Base-by-base conservation (phyloP, 1,140 invertebrate genomes). In the Episyrphus balteatus region DNA sequence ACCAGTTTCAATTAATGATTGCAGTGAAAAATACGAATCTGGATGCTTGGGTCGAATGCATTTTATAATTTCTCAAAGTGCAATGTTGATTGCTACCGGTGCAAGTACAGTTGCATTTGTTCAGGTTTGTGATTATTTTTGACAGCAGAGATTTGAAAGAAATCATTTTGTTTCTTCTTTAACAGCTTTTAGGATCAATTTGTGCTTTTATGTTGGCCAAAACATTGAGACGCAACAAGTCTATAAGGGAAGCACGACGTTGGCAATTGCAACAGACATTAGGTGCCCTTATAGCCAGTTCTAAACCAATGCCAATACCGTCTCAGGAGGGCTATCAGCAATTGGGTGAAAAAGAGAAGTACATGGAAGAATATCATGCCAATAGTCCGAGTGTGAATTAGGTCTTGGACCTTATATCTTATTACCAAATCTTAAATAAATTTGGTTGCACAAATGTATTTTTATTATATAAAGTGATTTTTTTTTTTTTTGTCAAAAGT, bases 191-290 rank as follows among this genome's bases (percentile, higher is more conserved):
- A 54, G 90, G 89, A 43, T 83, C 92, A 15, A 75, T 89, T 47
- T 92, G 90, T 57, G 85, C 89, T 5, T 85, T 85, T 62, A 86
- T 86, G 69, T 68, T 94, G 60, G 88, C 84, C 40, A 81, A 80
- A 55, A 80, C 85, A 0, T 83, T 94, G 55, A 80, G 86, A 50
- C 81, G 81, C 55, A 82, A 89, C 51, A 87, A 87, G 59, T 80
- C 77, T 1, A 78, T 84, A 51, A 75, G 79, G 37, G 80, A 81
- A 54, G 75, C 77, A 42, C 75, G 80, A 38, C 75, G 76, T 31
- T 83, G 80, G 77, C 79, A 85, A 67, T 61, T 78, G n/a, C 70
- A 77, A 39, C 73, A 77, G 49, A 75, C 70, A 37, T 60, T 81
- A 3, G 69, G 66, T n/a, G 61, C 68, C 2, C 50, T 65, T 21